Evolutionary conservation across 2,888 invertebrate species (phyloP).

Genomic region (Trimorus sp.): DNA sequence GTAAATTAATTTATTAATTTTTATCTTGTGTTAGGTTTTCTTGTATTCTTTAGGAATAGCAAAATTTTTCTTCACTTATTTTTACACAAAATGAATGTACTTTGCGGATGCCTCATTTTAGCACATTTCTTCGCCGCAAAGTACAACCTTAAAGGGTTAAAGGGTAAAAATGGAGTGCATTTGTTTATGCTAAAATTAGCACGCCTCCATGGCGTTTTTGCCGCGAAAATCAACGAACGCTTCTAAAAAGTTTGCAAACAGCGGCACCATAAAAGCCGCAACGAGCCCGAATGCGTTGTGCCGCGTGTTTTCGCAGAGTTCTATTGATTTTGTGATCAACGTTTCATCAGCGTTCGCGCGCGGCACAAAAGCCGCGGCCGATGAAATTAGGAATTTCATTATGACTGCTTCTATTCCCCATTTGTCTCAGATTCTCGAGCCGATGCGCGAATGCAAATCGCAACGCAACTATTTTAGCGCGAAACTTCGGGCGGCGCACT

Average conservation of each 20-base stretch:
- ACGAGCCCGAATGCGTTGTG: slow-evolving; percentile 19
- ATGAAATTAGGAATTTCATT: slow-evolving; percentile 44
- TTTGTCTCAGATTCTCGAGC: slow-evolving; percentile 20
- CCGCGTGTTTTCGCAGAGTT: slow-evolving; percentile 27
- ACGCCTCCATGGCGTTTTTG: not conserved
- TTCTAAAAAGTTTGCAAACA: slow-evolving; percentile 32
- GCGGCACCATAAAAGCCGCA: slow-evolving; percentile 10
- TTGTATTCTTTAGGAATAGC: too few relatives aligned
- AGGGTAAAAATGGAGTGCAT: not conserved
- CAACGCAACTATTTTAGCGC: too few relatives aligned
- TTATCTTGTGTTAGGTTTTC: too few relatives aligned
- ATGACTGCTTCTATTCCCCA: slow-evolving; percentile 14
- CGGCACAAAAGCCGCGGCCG: not conserved
- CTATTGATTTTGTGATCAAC: slow-evolving; percentile 53
- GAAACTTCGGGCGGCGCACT: too few relatives aligned
- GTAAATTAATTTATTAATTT: too few relatives aligned
- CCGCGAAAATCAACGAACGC: slow-evolving; percentile 13
- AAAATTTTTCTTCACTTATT: too few relatives aligned
- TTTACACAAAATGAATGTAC: too few relatives aligned
- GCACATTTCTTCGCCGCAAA: too few relatives aligned
- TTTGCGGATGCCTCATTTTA: too few relatives aligned
- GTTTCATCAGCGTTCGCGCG: slow-evolving; percentile 17
- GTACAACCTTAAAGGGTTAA: too few relatives aligned
- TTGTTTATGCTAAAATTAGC: slow-evolving; percentile 11
- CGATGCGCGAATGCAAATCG: not conserved